Evolutionary conservation across 2,113 vertebrate genomes (phyloP), one percentile per base, ranked within the genome.

Genomic region (Neogobius melanostomus): DNA sequence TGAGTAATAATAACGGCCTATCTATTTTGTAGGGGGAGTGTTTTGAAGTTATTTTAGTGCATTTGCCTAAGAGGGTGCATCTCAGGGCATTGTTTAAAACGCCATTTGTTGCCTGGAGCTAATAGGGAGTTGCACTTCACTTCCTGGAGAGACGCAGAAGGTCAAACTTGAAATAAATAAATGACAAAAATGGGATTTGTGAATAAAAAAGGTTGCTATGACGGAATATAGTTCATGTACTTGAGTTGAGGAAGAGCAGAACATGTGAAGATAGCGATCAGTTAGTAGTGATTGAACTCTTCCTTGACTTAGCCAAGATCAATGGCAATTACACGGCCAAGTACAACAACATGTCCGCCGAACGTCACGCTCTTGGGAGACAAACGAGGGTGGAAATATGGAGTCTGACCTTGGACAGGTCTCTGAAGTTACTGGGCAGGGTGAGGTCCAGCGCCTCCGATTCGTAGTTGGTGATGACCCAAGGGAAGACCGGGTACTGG

Each of bases 391-490:
- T 6, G 8, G 7, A 10, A 9, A 43, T n/a, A 48, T 15, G 66
- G 7, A 28, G 63, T 69, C 71, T 81, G 92, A 99, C 97, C 96
- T 99, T 99, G 71, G 97, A 99, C 69, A 99, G 93, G 91, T 99
- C 98, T 91, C 98, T 95, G 92, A 96, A 99, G 92, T 99, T 99
- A 93, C 96, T 98, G 52, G 98, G 97, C 84, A 99, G 92, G 11
- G 96, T 98, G 75, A 99, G 94, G 90, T 99, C 98, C 88, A 99
- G 80, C 66, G 97, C 95, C 73, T 95, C 95, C 4, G 95, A 95
- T 62, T 99, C 98, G 66, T 98, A 99, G 91, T 99, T 99, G 82
- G 96, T 98, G 90, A 99, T 96, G 70, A 99, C 94, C 98, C 98
- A 99, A 5, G 98, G 98, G 90, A 99, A 99, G 77, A 99, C 96